These are phyloP conservation scores for Drosophila ezoana DNA, from an alignment of 2,888 invertebrate genomes.

Conservation along the genomic window DNA sequence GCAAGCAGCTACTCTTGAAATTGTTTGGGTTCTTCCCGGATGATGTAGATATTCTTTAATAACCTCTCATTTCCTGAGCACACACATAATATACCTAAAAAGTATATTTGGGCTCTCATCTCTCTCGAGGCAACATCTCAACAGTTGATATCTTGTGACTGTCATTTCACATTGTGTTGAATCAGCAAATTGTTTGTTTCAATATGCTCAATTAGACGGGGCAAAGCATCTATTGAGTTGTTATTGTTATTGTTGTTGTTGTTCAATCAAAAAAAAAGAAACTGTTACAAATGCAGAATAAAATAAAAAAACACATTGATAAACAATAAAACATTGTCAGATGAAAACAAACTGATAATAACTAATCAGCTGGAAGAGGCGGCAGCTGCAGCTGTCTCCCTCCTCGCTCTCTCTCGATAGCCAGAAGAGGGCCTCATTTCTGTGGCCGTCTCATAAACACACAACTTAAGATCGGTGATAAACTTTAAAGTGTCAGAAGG, in stretches of 20 bases:
- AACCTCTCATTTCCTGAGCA: too few relatives aligned
- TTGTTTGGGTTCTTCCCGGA: too few relatives aligned
- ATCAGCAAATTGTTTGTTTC: constrained; percentile 23
- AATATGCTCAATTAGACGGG: constrained; percentile 30
- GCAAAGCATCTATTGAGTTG: constrained; percentile 20
- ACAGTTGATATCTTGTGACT: constrained; percentile 21
- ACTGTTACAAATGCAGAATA: constrained; percentile 28
- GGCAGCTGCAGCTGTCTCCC: constrained; percentile 23
- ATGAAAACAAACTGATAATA: constrained; percentile 23
- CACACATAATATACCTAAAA: too few relatives aligned
- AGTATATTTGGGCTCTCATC: constrained; percentile 11
- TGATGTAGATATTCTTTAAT: too few relatives aligned
- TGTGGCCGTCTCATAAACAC: constrained; percentile 21
- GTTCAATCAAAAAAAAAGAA: constrained; percentile 11
- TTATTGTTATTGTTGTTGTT: constrained; percentile 10
- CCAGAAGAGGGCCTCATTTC: constrained; percentile 19
- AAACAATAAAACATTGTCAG: constrained; percentile 1
- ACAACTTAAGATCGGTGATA: constrained; percentile 14
- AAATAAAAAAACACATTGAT: constrained; percentile 5
- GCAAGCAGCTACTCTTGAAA: too few relatives aligned
- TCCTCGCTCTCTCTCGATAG: constrained; percentile 3
- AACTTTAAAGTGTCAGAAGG: constrained; percentile 39
- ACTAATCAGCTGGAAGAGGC: constrained; percentile 54
- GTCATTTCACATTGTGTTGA: constrained; percentile 38
- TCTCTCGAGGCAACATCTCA: constrained; percentile 1